phyloP scores from a whole-genome alignment of 2,113 vertebrate genomes.

The Quiscalus mexicanus region DNA sequence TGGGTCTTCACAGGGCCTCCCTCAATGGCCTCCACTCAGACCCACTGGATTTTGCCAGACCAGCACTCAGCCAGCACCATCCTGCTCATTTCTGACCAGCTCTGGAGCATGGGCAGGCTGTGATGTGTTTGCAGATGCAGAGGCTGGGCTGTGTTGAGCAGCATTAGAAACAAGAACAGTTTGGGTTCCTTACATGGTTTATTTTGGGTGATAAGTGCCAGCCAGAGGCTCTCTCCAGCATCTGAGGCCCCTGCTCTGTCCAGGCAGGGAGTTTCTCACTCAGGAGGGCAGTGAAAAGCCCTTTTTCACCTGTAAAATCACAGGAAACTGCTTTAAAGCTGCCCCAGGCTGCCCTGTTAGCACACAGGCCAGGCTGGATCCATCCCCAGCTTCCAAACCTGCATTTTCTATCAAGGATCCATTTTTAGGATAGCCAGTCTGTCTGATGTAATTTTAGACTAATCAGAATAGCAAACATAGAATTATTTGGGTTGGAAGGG shows the following conservation, averaged over 20 bases:
- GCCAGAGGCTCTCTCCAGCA: neutral
- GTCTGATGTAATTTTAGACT: neutral
- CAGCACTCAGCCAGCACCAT: rapidly evolving
- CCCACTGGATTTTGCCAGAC: no score
- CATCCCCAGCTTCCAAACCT: neutral
- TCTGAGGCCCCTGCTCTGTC: neutral
- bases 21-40: neutral
- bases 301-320: neutral
- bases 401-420: neutral
- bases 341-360: neutral
- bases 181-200: neutral
- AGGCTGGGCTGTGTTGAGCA: neutral
- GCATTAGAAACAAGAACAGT: neutral
- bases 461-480: neutral
- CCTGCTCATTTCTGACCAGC: neutral
- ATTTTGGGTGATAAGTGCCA: neutral
- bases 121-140: rapidly evolving
- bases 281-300: neutral
- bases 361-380: neutral
- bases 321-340: neutral
- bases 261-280: neutral
- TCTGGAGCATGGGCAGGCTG: rapidly evolving
- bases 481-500: neutral
- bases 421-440: neutral
- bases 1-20: neutral